These are phyloP conservation scores for Perca schrenkii DNA, from an alignment of 2,113 vertebrate species.

Conservation along the genomic window DNA sequence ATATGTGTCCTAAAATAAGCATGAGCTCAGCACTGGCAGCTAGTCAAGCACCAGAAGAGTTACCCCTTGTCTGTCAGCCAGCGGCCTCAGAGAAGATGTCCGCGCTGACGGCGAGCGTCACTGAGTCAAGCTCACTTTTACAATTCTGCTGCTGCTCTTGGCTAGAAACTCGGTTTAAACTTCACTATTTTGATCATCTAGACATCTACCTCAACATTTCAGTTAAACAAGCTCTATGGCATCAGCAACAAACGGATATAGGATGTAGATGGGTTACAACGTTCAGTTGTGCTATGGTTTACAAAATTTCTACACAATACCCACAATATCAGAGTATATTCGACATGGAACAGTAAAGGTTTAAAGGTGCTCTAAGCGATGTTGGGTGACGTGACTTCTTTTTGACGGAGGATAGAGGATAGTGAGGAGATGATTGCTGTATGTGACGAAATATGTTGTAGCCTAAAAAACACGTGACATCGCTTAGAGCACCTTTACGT, in stretches of 20 bases:
- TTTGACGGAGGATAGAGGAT: no score
- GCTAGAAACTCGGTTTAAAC: background rate
- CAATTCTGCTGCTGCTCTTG: background rate
- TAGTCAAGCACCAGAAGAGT: background rate
- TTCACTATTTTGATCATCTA: background rate
- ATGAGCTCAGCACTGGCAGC: background rate
- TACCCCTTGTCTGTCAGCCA: background rate
- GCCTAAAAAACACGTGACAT: no score
- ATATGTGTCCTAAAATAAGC: slow-evolving; percentile 35
- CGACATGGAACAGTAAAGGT: background rate
- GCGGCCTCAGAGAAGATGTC: background rate
- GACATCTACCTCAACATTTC: background rate
- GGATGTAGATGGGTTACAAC: background rate
- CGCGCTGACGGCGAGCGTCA: background rate
- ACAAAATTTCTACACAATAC: background rate
- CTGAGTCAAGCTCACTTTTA: background rate
- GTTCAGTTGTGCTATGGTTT: no score
- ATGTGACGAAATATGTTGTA: no score
- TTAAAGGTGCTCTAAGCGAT: no score
- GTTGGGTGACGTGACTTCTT: no score
- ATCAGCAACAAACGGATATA: background rate
- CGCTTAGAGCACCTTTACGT: no score
- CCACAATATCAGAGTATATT: background rate
- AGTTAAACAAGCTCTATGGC: background rate
- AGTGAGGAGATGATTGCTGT: no score